A percentile compares a stretch with the other conserved stretches of the same genome.
These are phyloP conservation scores for Drosophila sordidapex DNA, from an alignment of 2,888 invertebrate genomes.

Conservation along the genomic window DNA sequence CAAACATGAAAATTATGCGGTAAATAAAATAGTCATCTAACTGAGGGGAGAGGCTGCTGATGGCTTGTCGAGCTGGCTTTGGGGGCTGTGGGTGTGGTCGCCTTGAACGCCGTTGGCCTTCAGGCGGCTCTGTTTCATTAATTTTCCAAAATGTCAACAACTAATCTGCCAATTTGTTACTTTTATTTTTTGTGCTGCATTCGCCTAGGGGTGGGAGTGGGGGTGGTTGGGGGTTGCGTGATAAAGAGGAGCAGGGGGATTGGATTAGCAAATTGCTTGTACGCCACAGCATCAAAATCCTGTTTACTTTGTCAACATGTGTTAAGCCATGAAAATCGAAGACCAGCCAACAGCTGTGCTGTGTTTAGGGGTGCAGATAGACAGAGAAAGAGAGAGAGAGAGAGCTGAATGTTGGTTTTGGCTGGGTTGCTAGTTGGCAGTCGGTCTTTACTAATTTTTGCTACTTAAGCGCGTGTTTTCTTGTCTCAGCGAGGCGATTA, in stretches of 20 bases:
- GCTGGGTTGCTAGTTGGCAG: constrained; percentile 2
- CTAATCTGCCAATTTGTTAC: constrained; percentile 83
- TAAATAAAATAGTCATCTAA: constrained; percentile 54
- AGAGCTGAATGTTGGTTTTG: background rate
- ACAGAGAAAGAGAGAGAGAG: background rate
- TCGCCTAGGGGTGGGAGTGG: constrained; percentile 7
- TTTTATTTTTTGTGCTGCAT: constrained; percentile 57
- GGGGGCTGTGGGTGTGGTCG: constrained; percentile 24
- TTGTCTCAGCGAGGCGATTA: constrained; percentile 66
- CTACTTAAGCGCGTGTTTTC: constrained; percentile 59
- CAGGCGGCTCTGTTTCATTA: constrained; percentile 79
- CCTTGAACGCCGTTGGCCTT: constrained; percentile 49
- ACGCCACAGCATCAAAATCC: constrained; percentile 72
- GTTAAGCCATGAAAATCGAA: constrained; percentile 76
- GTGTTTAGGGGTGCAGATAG: background rate
- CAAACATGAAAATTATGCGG: constrained; percentile 69
- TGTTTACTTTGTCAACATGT: constrained; percentile 83
- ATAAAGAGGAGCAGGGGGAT: constrained; percentile 10
- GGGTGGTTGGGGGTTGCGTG: constrained; percentile 1
- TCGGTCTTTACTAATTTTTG: constrained; percentile 36
- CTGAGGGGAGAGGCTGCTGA: background rate
- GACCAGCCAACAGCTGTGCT: constrained; percentile 53
- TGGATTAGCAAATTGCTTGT: constrained; percentile 70
- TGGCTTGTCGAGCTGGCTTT: background rate
- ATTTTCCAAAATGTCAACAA: constrained; percentile 82